Evolutionary conservation across 2,888 invertebrate species (phyloP), one percentile per base, ranked within the genome.

Genomic region (Dryobota labecula): DNA sequence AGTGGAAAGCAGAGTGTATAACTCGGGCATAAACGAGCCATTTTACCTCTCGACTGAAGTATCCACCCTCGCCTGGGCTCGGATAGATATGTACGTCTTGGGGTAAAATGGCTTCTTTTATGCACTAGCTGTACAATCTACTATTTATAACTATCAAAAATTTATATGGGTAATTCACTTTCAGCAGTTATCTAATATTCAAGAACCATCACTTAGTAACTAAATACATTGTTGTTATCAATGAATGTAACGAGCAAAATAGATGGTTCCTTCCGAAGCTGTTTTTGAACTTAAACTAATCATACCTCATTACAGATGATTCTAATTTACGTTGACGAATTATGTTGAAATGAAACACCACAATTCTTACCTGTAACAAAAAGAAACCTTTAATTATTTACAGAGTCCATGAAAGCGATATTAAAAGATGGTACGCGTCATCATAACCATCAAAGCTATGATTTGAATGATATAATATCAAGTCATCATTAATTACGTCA

Each of bases 331-430:
- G 15, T 15, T 27, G 36, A 9, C 0, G 2, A 5, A 41, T 13
- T 1, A 57, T 27, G 53, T 15, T 57, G n/a, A 18, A 61, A 64
- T 0, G 49, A 38, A 62, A 60, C 8, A 36, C 30, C 68, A 38
- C 30, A 13, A 60, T 27, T 41, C 79, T 83, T 80, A 80, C 80
- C 80, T 80, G 75, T 60, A 80, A 80, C 80, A 83, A 73, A 73
- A 47, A 56, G 0, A 43, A 56, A 73, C 5, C 45, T 20, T 13
- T 30, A 0, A 62, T 57, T 47, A 72, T 6, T 49, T 6, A 63
- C 20, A 56, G 30, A 24, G 24, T 24, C 8, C 6, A 20, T 30
- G 5, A 58, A 38, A 45, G 27, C 6, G 18, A 1, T 33, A 8
- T 2, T 2, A 24, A 20, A 24, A 15, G 1, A 51, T 27, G 1